Base-by-base conservation (phyloP, 2,797 vertebrate genomes). In the Rhynchotus rufescens region DNA sequence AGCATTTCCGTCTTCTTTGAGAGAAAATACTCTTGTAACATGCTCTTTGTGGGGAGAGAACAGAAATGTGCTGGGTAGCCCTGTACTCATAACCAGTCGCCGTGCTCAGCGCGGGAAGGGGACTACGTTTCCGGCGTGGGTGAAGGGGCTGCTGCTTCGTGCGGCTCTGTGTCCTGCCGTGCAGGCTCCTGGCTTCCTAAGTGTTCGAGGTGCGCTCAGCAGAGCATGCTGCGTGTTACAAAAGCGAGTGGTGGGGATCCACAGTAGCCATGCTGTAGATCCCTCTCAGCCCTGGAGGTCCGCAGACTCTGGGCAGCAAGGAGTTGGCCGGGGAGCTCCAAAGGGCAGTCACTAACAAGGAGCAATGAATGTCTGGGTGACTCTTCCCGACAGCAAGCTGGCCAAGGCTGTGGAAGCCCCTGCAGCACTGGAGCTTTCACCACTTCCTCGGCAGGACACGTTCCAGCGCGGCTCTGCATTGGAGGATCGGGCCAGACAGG, bases 331-430 rank as follows among this genome's bases (percentile, higher is more conserved):
- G 45, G 25, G 38, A 72, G 59, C 65, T 91, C 57, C 4, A 2
- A 47, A 28, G 36, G 36, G 34, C 65, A n/a, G 47, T 38, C 28
- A 10, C 11, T 30, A 62, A 52, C 74, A 61, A 71, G 34, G 19
- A 61, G 64, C 44, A 40, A 40, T 26, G n/a, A 52, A 17, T 54
- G 54, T 88, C 88, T 59, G 69, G 66, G 83, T 1, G 1, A 4
- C 66, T 87, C 49, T 62, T 91, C 62, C 83, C 4, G 4, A 47
- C 19, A 51, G 69, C 38, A 17, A 52, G n/a, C 61, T 80, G 65
- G 75, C 51, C n/a, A 34, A 60, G 73, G 61, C 79, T 80, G 40
- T 88, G 84, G 90, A 93, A 96, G 76, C 51, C 81, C 73, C 79
- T 42, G 19, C 51, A 76, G 86, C 80, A 26, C 60, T 80, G 73